Base-by-base conservation (phyloP, 30 jellyfish, hydroid and myxozoan genomes). In the Nemopilema nomurai region DNA sequence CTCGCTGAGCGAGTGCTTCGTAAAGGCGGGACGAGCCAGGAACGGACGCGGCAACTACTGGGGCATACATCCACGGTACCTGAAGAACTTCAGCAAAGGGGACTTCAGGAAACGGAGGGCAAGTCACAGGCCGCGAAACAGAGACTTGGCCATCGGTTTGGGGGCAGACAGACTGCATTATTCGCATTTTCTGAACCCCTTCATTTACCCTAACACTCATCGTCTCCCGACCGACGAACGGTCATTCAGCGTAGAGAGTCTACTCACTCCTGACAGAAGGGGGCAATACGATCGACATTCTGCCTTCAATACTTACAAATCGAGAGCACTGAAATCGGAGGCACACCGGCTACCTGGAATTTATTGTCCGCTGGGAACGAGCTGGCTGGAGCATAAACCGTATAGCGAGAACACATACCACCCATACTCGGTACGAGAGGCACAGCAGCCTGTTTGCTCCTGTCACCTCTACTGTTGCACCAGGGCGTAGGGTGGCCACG, bases 21-120 rank as follows among this genome's bases (percentile, higher is more conserved):
- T 94, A 41, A 94, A 94, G 69, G 99, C 99, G 0, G 99, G 99
- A 3, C 86, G 97, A 25, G 99, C 99, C 9, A 79, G 99, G 30
- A 94, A 94, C 57, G 99, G 99, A 9, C 96, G 99, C 20, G 99
- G 99, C 27, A 94, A 94, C 50, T 94, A 94, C 64, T 94, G 99
- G 99, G 99, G 99, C 18, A 94, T 94, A 32, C 99, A 94, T 71
- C 99, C 99, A 3, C 67, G 99, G 33, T 94, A 94, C 64, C 62
- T 94, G 41, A 94, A 94, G 76, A 94, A 94, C 87, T 94, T 94
- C 83, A 89, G 97, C 49, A 89, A 89, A 53, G 99, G 99, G 9
- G 99, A 94, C 79, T 94, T 89, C 84, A 90, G 99, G 57, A 94
- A 94, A 72, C 69, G 99, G 65, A 28, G 97, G 29, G 97, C 99